Base-by-base conservation (phyloP, 2,113 vertebrate genomes). In the Chascanopsetta lugubris region DNA sequence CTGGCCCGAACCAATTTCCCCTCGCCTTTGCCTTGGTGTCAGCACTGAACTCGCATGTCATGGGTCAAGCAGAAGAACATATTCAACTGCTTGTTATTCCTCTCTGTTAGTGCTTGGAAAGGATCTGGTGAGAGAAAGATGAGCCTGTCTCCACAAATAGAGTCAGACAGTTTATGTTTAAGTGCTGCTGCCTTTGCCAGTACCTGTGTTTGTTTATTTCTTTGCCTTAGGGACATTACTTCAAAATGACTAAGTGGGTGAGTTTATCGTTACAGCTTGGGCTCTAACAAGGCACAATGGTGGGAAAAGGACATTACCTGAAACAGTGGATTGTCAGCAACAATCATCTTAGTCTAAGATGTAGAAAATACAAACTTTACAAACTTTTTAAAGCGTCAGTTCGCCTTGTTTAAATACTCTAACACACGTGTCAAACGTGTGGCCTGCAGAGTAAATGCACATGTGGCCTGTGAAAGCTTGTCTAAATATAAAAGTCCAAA, bases 61-160 rank as follows among this genome's bases (percentile, higher is more conserved):
- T 24, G 57, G 84, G 86, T 87, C 84, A 86, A 74, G 58, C 75
- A 69, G 80, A 83, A 76, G 76, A 86, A 83, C 85, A 84, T 77
- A 75, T 66, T 85, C 86, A 80, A 75, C 61, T 49, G 61, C 82
- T 88, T 84, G 74, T 88, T 87, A 82, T 87, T 89, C 75, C 60
- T 80, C 75, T 87, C 74, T 45, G 51, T 69, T 62, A 70, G 54
- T 70, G 67, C 74, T 85, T 43, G 53, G 61, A 80, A 72, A 75
- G 60, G 58, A 80, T 87, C 74, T 86, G 80, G 18, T 77, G 79
- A 83, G 64, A 84, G 79, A 88, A 79, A 79, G 73, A 86, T 79
- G 77, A 86, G 81, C 55, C 60, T 61, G 71, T 82, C 77, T 72
- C 50, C 57, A 63, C 54, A 72, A 82, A 83, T 69, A 61, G 53